Evolutionary conservation across 2,797 vertebrate genomes (phyloP).

Genomic region (Sebastes oblongus): DNA sequence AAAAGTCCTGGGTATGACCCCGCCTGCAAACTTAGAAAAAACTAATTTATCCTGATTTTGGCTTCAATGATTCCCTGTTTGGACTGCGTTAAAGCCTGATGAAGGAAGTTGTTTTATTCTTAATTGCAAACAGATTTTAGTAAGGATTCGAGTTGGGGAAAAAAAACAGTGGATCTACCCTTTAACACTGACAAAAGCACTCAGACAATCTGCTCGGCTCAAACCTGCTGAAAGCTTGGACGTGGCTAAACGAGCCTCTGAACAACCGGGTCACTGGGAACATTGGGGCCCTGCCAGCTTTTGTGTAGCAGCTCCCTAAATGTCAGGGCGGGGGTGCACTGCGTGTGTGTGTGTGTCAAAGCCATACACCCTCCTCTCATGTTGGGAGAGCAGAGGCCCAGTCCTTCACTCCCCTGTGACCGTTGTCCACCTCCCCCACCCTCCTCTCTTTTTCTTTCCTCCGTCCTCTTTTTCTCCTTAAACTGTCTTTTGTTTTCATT

Average conservation of each 20-base stretch:
- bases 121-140: constrained; percentile 6
- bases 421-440: constrained; percentile 55
- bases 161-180: constrained; percentile 18
- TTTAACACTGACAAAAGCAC: constrained; percentile 33
- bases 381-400: constrained; percentile 68
- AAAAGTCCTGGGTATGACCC: not conserved
- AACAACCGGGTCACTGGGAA: constrained; percentile 72
- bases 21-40: not conserved
- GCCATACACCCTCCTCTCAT: constrained; percentile 70
- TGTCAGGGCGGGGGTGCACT: constrained; percentile 21
- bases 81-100: not conserved
- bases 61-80: not conserved
- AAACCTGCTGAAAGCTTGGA: constrained; percentile 49
- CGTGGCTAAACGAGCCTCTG: constrained; percentile 45
- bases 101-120: not conserved
- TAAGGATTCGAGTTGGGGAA: constrained; percentile 4
- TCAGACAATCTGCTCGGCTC: constrained; percentile 22
- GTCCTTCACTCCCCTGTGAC: constrained; percentile 73
- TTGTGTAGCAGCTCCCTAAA: constrained; percentile 66
- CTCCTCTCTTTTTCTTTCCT: constrained; percentile 44
- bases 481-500: constrained; percentile 84
- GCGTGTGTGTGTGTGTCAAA: constrained; percentile 52
- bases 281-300: constrained; percentile 65
- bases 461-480: constrained; percentile 73
- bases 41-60: not conserved